A percentile compares a stretch with the other conserved stretches of the same genome.
Evolutionary conservation across 2,888 invertebrate species (phyloP).

Genomic region (Pandemis cinnamomeana): DNA sequence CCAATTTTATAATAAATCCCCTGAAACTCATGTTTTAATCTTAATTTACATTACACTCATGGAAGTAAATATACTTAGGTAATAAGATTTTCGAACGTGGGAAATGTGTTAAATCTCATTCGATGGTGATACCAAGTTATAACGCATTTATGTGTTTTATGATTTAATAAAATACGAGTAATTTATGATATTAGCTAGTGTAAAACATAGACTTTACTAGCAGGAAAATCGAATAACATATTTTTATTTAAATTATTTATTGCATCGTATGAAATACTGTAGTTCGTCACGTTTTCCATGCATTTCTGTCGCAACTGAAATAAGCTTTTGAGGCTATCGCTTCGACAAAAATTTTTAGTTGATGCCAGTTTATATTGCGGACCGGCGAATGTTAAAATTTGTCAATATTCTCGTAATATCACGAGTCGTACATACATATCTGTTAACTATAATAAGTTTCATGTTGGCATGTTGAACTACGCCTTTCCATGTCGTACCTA

Average conservation of each 20-base stretch:
- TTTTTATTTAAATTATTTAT: constrained; percentile 7
- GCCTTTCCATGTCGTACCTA: constrained; percentile 46
- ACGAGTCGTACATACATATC: constrained; percentile 70
- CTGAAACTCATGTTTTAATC: not conserved
- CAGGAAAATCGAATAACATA: not conserved
- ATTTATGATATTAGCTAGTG: not conserved
- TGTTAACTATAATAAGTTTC: constrained; percentile 71
- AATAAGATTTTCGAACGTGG: constrained; percentile 22
- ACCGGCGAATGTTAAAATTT: constrained; percentile 10
- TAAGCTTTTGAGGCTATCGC: not conserved
- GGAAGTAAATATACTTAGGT: constrained; percentile 12
- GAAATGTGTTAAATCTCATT: constrained; percentile 20
- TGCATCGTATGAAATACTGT: not conserved
- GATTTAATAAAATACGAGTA: constrained; percentile 2
- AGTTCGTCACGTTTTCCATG: constrained; percentile 17
- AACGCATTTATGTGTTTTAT: constrained; percentile 6
- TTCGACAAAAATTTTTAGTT: constrained; percentile 24
- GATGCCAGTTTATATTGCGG: constrained; percentile 16
- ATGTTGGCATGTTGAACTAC: constrained; percentile 62
- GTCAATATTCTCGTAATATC: constrained; percentile 15
- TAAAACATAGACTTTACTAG: not conserved
- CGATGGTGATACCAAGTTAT: constrained; percentile 26
- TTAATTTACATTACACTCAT: constrained; percentile 8
- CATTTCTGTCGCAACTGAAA: constrained; percentile 19
- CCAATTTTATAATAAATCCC: constrained; percentile 8